A percentile compares a stretch with the other conserved stretches of the same genome.
Conservation (phyloP, 2,797 vertebrate species). For the Carapus acus region DNA sequence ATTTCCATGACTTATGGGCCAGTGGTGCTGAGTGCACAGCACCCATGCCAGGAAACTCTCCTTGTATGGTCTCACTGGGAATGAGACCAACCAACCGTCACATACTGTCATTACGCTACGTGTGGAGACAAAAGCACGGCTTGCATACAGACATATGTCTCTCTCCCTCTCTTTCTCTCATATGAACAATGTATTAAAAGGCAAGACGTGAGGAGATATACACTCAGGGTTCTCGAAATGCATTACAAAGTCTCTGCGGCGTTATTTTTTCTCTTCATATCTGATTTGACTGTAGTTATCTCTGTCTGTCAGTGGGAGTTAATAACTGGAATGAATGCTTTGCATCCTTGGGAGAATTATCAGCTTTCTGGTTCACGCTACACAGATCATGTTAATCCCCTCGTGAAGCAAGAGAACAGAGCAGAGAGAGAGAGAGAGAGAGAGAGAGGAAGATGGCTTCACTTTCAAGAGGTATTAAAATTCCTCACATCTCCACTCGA, state of each 20-base stretch:
- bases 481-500: slow-evolving; percentile 57
- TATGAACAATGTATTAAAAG: neutral
- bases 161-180: too few species aligned
- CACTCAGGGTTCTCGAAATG: slow-evolving; percentile 26
- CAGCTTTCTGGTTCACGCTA: slow-evolving; percentile 66
- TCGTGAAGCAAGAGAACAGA: slow-evolving; percentile 16
- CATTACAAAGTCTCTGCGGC: slow-evolving; percentile 62
- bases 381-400: slow-evolving; percentile 63
- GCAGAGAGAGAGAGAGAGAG: slow-evolving; percentile 7
- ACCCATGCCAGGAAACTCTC: slow-evolving; percentile 48
- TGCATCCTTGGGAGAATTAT: slow-evolving; percentile 65
- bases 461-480: slow-evolving; percentile 66
- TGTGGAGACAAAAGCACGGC: slow-evolving; percentile 24
- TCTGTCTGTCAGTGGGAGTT: slow-evolving; percentile 77
- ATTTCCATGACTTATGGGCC: slow-evolving; percentile 53
- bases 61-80: slow-evolving; percentile 54
- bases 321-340: slow-evolving; percentile 75
- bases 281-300: slow-evolving; percentile 52
- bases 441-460: slow-evolving; percentile 38
- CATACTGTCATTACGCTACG: slow-evolving; percentile 39
- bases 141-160: slow-evolving; percentile 7
- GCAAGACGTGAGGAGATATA: slow-evolving; percentile 26
- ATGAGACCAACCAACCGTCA: slow-evolving; percentile 69
- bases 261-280: slow-evolving; percentile 36
- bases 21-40: slow-evolving; percentile 14